These are phyloP conservation scores for Drosophila parthenogenetica DNA, from an alignment of 2,888 invertebrate species.

Conservation along the genomic window DNA sequence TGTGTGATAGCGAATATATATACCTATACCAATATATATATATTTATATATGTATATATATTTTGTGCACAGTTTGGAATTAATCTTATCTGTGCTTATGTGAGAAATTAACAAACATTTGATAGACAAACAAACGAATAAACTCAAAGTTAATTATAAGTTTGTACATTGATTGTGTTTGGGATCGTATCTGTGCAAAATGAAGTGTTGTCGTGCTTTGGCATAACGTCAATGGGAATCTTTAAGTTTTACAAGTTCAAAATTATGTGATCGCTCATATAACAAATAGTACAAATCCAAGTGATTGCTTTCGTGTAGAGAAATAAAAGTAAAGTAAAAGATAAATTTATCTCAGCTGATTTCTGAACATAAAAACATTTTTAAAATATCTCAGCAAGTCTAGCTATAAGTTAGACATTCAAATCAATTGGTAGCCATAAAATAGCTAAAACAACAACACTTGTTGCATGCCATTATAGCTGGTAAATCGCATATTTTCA, in stretches of 20 bases:
- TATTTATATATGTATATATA: neutral
- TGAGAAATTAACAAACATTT: conserved; percentile 8
- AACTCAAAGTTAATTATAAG: conserved; percentile 33
- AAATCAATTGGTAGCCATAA: neutral
- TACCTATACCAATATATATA: neutral
- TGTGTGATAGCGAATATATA: conserved; percentile 11
- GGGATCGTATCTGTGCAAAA: conserved; percentile 10
- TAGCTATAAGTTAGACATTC: neutral
- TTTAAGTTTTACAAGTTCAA: neutral
- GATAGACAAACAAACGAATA: conserved; percentile 1
- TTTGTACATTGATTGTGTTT: conserved; percentile 18
- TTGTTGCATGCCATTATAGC: too few species aligned
- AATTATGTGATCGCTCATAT: neutral
- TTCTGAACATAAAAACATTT: too few species aligned
- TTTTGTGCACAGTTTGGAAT: neutral
- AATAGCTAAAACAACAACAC: too few species aligned
- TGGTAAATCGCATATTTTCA: too few species aligned
- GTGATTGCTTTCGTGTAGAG: neutral
- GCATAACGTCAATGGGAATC: conserved; percentile 6
- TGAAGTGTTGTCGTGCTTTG: conserved; percentile 10
- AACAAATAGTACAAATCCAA: neutral
- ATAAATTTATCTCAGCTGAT: too few species aligned
- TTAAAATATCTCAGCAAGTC: too few species aligned
- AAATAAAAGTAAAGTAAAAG: too few species aligned
- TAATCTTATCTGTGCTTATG: conserved; percentile 41